These are phyloP conservation scores for Melinaea marsaeus DNA, from an alignment of 2,888 invertebrate species.

Conservation along the genomic window DNA sequence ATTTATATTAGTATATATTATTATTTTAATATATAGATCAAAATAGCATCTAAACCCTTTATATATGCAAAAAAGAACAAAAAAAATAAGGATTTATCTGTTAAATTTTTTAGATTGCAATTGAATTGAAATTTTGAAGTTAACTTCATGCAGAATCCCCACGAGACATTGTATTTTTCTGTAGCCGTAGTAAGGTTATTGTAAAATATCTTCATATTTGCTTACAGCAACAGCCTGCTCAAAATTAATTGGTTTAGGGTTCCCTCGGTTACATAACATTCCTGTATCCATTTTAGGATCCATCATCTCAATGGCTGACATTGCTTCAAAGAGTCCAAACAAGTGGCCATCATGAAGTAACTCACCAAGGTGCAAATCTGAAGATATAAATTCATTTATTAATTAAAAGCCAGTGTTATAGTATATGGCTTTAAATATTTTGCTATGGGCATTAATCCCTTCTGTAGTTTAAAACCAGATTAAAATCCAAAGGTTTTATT, in stretches of 20 bases:
- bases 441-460: not conserved
- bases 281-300: conserved; percentile 99
- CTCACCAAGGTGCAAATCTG: conserved; percentile 92
- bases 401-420: not conserved
- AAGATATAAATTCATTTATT: conserved; percentile 26
- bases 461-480: too few relatives aligned
- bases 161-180: too few relatives aligned
- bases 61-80: too few relatives aligned
- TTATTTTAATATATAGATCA: not conserved
- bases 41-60: not conserved
- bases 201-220: not conserved
- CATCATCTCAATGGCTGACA: conserved; percentile 99
- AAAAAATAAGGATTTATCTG: too few relatives aligned
- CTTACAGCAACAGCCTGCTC: conserved; percentile 89
- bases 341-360: conserved; percentile 90
- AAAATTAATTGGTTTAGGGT: conserved; percentile 90
- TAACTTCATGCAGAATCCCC: too few relatives aligned
- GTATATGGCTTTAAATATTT: not conserved
- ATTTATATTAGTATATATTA: not conserved
- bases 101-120: too few relatives aligned
- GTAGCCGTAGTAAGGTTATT: too few relatives aligned
- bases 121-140: too few relatives aligned
- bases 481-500: too few relatives aligned
- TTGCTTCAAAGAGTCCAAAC: conserved; percentile 97
- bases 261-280: conserved; percentile 94